phyloP scores from a whole-genome alignment of 2,888 invertebrate genomes.

The Embidobia sp. region DNA sequence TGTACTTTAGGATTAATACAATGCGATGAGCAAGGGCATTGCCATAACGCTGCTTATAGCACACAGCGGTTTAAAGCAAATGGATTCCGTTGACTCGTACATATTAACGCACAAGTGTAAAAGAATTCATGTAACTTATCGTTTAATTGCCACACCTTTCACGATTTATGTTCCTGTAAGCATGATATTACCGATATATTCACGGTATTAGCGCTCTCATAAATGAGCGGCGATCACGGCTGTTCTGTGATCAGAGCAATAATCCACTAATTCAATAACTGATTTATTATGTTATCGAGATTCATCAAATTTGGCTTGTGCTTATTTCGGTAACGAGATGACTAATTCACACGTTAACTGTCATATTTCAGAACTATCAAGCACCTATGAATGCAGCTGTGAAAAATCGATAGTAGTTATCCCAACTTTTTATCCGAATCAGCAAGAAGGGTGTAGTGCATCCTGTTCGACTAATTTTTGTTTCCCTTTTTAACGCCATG shows the following conservation, averaged over 20 bases:
- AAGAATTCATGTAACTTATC: slow-evolving; percentile 67
- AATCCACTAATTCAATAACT: slow-evolving; percentile 79
- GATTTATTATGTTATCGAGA: slow-evolving; percentile 76
- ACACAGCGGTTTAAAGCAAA: slow-evolving; percentile 46
- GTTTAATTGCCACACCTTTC: slow-evolving; percentile 69
- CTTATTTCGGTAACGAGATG: slow-evolving; percentile 43
- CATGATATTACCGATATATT: slow-evolving; percentile 51
- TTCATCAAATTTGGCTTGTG: slow-evolving; percentile 41
- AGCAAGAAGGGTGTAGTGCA: background rate
- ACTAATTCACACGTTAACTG: slow-evolving; percentile 41
- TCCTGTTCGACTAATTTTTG: slow-evolving; percentile 19
- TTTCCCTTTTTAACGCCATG: background rate
- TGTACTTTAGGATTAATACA: slow-evolving; percentile 42
- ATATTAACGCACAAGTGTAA: slow-evolving; percentile 32
- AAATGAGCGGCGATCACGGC: slow-evolving; percentile 57
- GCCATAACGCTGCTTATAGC: slow-evolving; percentile 21
- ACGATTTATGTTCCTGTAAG: slow-evolving; percentile 67
- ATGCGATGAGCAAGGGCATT: slow-evolving; percentile 21
- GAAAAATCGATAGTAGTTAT: background rate
- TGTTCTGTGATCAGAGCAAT: slow-evolving; percentile 64
- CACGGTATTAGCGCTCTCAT: slow-evolving; percentile 53
- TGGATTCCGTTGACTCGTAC: slow-evolving; percentile 16
- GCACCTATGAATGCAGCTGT: background rate
- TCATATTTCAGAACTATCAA: slow-evolving; percentile 24
- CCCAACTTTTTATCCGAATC: no score